Percentiles rank a stretch among this genome's conserved stretches.
phyloP scores from a whole-genome alignment of 2,797 vertebrate species.

The Acanthurus lineatus region DNA sequence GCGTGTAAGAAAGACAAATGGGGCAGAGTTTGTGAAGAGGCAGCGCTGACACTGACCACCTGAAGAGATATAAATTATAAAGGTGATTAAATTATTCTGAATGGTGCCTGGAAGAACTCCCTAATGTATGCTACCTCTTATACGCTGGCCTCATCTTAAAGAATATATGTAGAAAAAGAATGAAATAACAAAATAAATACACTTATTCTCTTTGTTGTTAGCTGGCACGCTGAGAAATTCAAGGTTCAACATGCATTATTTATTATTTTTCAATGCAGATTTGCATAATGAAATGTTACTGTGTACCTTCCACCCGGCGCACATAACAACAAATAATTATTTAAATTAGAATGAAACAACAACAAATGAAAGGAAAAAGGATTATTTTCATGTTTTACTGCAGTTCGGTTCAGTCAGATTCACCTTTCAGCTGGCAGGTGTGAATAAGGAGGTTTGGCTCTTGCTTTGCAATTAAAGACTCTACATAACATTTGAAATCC shows the following conservation, averaged over 20 bases:
- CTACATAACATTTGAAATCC: constrained; percentile 10
- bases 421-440: constrained; percentile 15
- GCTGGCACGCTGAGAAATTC: too few relatives aligned
- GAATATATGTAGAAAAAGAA: too few relatives aligned
- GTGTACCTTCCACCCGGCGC: too few relatives aligned
- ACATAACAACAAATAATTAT: too few relatives aligned
- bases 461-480: not conserved
- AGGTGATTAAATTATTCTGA: not conserved
- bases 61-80: constrained; percentile 31
- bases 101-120: not conserved
- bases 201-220: too few relatives aligned
- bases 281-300: too few relatives aligned
- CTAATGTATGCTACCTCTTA: not conserved
- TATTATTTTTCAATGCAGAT: too few relatives aligned
- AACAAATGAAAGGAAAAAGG: not conserved
- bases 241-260: too few relatives aligned
- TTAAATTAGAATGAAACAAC: too few relatives aligned
- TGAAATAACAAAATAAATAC: too few relatives aligned
- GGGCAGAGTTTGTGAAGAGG: constrained; percentile 17
- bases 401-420: not conserved
- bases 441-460: not conserved
- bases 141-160: too few relatives aligned
- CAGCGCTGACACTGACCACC: constrained; percentile 37
- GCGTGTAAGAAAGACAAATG: constrained; percentile 53
- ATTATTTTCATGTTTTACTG: not conserved